Percentiles rank a stretch among this genome's conserved stretches.
These are phyloP conservation scores for Scelioninae gen. 2 DNA, from an alignment of 2,888 invertebrate species.

Conservation along the genomic window DNA sequence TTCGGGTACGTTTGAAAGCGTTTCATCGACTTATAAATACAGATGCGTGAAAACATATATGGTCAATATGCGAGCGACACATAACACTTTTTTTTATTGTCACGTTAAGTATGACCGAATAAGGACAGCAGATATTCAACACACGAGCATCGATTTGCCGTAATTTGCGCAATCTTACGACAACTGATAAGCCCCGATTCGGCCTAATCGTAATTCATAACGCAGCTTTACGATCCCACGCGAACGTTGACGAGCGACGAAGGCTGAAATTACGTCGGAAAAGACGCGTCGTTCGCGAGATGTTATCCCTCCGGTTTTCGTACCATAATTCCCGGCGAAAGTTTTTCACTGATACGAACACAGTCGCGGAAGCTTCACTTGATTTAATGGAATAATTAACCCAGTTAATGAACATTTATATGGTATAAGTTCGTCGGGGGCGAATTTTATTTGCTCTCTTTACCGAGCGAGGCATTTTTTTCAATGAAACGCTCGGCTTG, in stretches of 20 bases:
- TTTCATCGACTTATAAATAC: too few relatives aligned
- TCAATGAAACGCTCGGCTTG: conserved; percentile 9
- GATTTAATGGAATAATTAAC: conserved; percentile 47
- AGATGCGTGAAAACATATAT: too few relatives aligned
- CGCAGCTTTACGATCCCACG: conserved; percentile 67
- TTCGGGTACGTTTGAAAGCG: too few relatives aligned
- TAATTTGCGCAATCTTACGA: conserved; percentile 66
- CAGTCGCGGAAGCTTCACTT: conserved; percentile 16
- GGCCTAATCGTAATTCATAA: conserved; percentile 69
- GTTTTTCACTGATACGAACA: conserved; percentile 12
- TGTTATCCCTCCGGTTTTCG: conserved; percentile 5
- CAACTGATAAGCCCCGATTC: conserved; percentile 68
- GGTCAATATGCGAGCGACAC: too few relatives aligned
- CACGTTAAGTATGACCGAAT: too few relatives aligned
- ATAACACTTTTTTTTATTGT: too few relatives aligned
- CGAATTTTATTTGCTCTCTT: conserved; percentile 18
- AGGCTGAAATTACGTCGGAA: conserved; percentile 20
- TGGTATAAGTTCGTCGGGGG: conserved; percentile 8
- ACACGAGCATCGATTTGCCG: conserved; percentile 60
- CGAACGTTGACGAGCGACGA: conserved; percentile 51
- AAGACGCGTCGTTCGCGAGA: conserved; percentile 14
- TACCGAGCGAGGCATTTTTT: conserved; percentile 2
- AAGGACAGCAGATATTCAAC: too few relatives aligned
- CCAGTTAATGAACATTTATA: conserved; percentile 42
- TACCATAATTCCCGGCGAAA: conserved; percentile 23